phyloP scores from a whole-genome alignment of 2,113 vertebrate genomes.

The Strix aluco region DNA sequence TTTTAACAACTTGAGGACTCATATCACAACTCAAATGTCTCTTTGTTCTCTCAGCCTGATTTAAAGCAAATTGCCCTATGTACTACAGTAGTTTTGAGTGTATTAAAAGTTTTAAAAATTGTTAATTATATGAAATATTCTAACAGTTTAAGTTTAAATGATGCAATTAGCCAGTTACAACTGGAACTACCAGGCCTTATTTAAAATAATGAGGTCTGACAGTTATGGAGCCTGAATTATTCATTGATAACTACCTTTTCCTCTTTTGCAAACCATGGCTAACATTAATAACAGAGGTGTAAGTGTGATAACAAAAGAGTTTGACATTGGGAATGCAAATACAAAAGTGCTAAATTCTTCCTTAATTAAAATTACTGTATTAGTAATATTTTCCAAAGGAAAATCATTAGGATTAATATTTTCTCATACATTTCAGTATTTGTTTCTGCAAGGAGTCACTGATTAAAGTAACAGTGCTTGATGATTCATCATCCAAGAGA shows the following conservation, averaged over 20 bases:
- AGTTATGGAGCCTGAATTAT: constrained; percentile 82
- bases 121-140: constrained; percentile 77
- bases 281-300: constrained; percentile 82
- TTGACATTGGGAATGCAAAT: constrained; percentile 76
- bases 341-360: constrained; percentile 73
- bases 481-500: constrained; percentile 22
- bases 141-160: constrained; percentile 78
- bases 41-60: constrained; percentile 67
- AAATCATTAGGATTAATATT: constrained; percentile 68
- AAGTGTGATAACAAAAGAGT: constrained; percentile 77
- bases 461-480: constrained; percentile 20
- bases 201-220: constrained; percentile 85
- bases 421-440: constrained; percentile 50
- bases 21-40: constrained; percentile 21
- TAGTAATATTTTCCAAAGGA: constrained; percentile 69
- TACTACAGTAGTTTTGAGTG: constrained; percentile 74
- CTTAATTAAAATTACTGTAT: constrained; percentile 73
- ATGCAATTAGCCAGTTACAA: constrained; percentile 81
- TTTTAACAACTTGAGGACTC: constrained; percentile 50
- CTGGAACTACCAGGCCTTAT: constrained; percentile 76
- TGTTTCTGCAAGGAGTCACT: constrained; percentile 24
- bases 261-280: constrained; percentile 75
- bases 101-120: constrained; percentile 74
- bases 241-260: constrained; percentile 82
- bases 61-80: constrained; percentile 73